Evolutionary conservation across 2,113 vertebrate species (phyloP), one percentile per base, ranked within the genome.

Genomic region (Phalacrocorax aristotelis): DNA sequence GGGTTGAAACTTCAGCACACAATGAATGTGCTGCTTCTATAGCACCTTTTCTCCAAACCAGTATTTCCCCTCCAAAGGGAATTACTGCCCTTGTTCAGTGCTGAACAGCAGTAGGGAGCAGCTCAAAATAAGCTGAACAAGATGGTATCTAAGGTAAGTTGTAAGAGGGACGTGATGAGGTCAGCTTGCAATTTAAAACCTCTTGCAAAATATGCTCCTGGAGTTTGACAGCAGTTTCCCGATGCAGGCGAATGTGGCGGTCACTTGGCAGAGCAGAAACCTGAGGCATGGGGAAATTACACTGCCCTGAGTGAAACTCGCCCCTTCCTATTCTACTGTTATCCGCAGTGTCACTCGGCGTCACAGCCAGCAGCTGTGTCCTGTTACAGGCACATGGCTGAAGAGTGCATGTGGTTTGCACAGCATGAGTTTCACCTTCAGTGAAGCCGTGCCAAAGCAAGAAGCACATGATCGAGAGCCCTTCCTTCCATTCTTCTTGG

Each of bases 311-410:
- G 36, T 71, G 60, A 94, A 87, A 84, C 46, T 44, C 87, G 82
- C 7, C 55, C 48, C 29, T 65, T 26, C 32, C 57, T 40, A 40
- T 61, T 58, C 18, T 72, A 15, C 23, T 30, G 64, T 20, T 61
- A 14, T 3, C 48, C 1, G 4, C 0, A 0, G 46, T 25, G 76
- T 2, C 82, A 57, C 52, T 27, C 42, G 1, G 42, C 48, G 29
- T 64, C 83, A 71, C n/a, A 52, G 83, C 36, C 71, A 77, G 83
- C 71, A 91, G 83, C 64, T 48, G 76, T 40, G 27, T 83, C 34
- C 72, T n/a, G 23, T 74, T 80, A 65, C 49, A 72, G 57, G 15
- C 46, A 48, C 15, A 4, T 4, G n/a, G 82, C 72, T 6, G 7
- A 81, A 51, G 0, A 42, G 38, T 2, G 9, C 6, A 5, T 5